phyloP scores from a whole-genome alignment of 92 coral and sea anemone species.

The Blastomussa wellsi region DNA sequence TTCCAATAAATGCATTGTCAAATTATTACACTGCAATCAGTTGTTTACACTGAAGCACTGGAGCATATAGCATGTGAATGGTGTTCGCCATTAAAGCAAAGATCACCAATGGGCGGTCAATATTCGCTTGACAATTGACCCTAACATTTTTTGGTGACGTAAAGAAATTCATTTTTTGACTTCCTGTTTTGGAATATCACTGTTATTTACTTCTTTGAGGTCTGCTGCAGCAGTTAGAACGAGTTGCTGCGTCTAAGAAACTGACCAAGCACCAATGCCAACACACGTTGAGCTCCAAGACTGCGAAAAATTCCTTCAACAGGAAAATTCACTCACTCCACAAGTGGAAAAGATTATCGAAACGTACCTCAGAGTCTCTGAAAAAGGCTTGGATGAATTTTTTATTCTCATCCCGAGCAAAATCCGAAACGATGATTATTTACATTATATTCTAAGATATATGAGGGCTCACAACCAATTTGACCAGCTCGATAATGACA shows the following conservation, averaged over 20 bases:
- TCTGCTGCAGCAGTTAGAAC: not conserved
- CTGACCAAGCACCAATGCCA: not conserved
- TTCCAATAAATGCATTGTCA: not conserved
- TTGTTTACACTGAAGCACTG: not conserved
- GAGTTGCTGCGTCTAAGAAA: not conserved
- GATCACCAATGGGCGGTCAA: not conserved
- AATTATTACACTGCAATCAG: not conserved
- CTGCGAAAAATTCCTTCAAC: constrained; percentile 14
- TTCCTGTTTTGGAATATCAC: not conserved
- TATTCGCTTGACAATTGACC: not conserved
- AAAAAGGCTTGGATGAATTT: not conserved
- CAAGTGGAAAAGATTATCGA: not conserved
- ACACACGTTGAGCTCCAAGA: constrained; percentile 2
- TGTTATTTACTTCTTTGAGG: too few species aligned
- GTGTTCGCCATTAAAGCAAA: not conserved
- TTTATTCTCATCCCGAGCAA: not conserved
- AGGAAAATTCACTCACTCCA: not conserved
- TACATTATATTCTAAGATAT: not conserved
- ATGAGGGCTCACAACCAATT: constrained; percentile 37
- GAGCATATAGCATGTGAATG: too few species aligned
- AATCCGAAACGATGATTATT: not conserved
- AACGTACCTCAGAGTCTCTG: not conserved
- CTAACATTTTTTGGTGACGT: not conserved
- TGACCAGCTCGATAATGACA: constrained; percentile 46
- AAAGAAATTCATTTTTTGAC: not conserved